A percentile compares a stretch with the other conserved stretches of the same genome.
phyloP scores from a whole-genome alignment of 2,888 invertebrate genomes.

The Onchidella celtica region DNA sequence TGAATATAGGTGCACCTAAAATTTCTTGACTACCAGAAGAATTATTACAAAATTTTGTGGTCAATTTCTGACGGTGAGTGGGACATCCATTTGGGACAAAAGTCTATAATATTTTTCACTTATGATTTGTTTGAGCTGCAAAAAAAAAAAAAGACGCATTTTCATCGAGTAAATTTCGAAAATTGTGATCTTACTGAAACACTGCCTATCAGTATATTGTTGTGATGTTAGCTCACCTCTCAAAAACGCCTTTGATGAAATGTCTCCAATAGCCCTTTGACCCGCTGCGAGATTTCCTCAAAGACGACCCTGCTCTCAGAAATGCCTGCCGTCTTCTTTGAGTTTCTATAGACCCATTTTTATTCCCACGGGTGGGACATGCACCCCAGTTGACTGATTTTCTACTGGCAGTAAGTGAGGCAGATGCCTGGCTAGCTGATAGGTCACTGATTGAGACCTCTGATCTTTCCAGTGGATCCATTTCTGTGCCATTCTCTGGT shows the following conservation, averaged over 20 bases:
- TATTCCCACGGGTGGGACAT: slow-evolving; percentile 22
- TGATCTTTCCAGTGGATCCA: not conserved
- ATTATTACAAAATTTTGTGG: no score
- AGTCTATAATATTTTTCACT: no score
- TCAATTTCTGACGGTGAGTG: no score
- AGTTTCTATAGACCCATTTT: not conserved
- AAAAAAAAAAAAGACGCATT: no score
- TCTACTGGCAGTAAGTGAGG: not conserved
- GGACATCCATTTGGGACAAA: no score
- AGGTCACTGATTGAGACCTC: not conserved
- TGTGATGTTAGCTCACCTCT: slow-evolving; percentile 64
- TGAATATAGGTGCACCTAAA: no score
- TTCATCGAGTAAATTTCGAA: no score
- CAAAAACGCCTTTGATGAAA: slow-evolving; percentile 67
- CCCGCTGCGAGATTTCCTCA: slow-evolving; percentile 43
- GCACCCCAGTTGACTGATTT: slow-evolving; percentile 47
- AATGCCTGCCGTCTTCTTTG: slow-evolving; percentile 5
- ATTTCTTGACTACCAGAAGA: no score
- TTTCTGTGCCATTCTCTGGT: slow-evolving; percentile 1
- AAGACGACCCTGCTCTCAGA: slow-evolving; percentile 7
- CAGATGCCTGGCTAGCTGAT: not conserved
- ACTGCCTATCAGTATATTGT: no score
- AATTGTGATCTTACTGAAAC: no score
- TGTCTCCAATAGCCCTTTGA: slow-evolving; percentile 70
- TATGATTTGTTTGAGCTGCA: no score